Evolutionary conservation across 2,797 vertebrate genomes (phyloP).

Genomic region (Astyanax mexicanus): DNA sequence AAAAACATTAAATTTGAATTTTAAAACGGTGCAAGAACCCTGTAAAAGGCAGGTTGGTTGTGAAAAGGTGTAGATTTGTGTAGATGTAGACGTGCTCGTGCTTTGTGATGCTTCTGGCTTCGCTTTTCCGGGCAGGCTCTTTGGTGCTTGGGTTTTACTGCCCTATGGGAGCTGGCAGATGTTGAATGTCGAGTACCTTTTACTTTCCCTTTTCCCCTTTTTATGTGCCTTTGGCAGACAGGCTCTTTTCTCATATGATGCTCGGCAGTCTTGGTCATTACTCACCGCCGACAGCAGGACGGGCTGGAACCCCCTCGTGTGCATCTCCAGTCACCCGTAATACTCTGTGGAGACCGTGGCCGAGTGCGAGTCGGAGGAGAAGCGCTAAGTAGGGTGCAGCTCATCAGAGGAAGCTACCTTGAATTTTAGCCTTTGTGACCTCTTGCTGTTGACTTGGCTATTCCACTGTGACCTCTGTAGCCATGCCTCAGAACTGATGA

Average conservation of each 20-base stretch:
- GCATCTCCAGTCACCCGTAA: conserved; percentile 55
- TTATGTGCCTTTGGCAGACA: not conserved
- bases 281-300: conserved; percentile 56
- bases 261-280: conserved; percentile 52
- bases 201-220: conserved; percentile 8
- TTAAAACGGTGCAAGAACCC: too few species aligned
- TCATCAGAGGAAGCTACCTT: conserved; percentile 49
- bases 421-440: conserved; percentile 40
- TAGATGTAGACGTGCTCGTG: not conserved
- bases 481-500: not conserved
- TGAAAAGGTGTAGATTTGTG: too few species aligned
- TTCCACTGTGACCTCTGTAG: conserved; percentile 43
- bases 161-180: not conserved
- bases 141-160: not conserved
- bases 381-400: conserved; percentile 37
- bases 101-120: not conserved
- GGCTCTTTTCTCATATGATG: conserved; percentile 22
- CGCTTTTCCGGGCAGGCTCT: not conserved
- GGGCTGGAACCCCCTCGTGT: conserved; percentile 46
- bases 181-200: conserved; percentile 15
- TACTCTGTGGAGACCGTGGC: conserved; percentile 45
- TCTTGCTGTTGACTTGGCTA: conserved; percentile 13
- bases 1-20: too few species aligned
- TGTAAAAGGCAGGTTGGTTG: too few species aligned
- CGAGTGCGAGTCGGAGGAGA: conserved; percentile 32